phyloP scores from a whole-genome alignment of 2,797 vertebrate species.

The Rhyacichthys aspro region DNA sequence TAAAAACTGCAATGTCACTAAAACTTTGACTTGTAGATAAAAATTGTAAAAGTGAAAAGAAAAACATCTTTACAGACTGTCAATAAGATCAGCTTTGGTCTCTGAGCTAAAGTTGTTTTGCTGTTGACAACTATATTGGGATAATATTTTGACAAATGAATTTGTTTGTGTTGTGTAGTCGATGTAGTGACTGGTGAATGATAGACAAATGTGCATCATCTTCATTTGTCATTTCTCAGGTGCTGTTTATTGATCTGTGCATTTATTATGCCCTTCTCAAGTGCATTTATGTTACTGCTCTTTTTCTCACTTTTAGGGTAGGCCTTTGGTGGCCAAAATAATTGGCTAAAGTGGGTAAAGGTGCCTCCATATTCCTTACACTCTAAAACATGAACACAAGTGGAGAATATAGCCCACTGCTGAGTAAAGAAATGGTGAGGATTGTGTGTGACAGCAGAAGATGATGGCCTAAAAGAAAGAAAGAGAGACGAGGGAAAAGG shows the following conservation, averaged over 20 bases:
- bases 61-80: neutral
- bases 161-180: neutral
- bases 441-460: constrained; percentile 30
- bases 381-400: constrained; percentile 25
- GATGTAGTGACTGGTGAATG: too few relatives aligned
- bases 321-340: too few relatives aligned
- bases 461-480: constrained; percentile 37
- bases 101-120: neutral
- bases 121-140: neutral
- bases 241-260: neutral
- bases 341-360: neutral
- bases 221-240: neutral
- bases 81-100: neutral
- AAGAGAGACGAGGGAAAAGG: constrained; percentile 15
- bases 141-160: neutral
- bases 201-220: too few relatives aligned
- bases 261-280: too few relatives aligned
- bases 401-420: constrained; percentile 43
- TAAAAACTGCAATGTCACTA: neutral
- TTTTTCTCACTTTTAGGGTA: too few relatives aligned
- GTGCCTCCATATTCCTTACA: neutral
- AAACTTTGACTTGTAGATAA: neutral
- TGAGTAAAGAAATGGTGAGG: constrained; percentile 42
- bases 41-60: constrained; percentile 1
- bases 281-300: too few relatives aligned